Base-by-base conservation (phyloP, 2,888 invertebrate species). In the Lasioglossum marginatum region DNA sequence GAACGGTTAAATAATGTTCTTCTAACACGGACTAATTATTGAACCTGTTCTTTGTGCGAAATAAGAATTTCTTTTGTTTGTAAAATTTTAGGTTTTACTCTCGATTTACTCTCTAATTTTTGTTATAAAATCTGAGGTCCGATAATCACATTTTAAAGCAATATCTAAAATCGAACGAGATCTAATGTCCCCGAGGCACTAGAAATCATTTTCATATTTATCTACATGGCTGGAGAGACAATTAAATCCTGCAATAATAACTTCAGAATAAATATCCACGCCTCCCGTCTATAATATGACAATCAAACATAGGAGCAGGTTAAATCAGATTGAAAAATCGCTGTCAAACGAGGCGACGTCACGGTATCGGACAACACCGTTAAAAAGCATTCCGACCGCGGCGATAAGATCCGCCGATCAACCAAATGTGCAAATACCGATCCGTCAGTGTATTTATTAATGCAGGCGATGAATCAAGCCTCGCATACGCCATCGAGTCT, bases 371-470 rank as follows among this genome's bases (percentile, higher is more conserved):
- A 12, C 57, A 4, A 68, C 68, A 23, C 37, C 68, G 37, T 68
- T 68, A 68, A 68, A 68, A 68, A 68, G 63, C 63, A 31, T 34
- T 63, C 68, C 23, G 37, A 23, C 23, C 68, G 43, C 37, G 57
- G 68, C 68, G 68, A 68, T 68, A 68, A 68, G 37, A 68, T 34
- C 68, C 37, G 37, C 68, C 68, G 68, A 68, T 68, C 68, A 10
- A 31, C 52, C 48, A 52, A 52, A 52, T 52, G 52, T n/a, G 52
- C 19, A 68, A 68, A 68, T 37, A 68, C 23, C 34, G 34, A 37
- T 68, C 63, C 63, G 63, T 63, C 63, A 63, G 63, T 68, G 68
- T 37, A 68, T 68, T 68, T 40, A 71, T 71, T 71, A 71, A 71
- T 43, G 40, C 43, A 40, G 6, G 40, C 72, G 37, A 43, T 72